Percentiles rank a stretch among this genome's conserved stretches.
These are phyloP conservation scores for Aegithalos caudatus DNA, from an alignment of 2,113 vertebrate species.

Conservation along the genomic window DNA sequence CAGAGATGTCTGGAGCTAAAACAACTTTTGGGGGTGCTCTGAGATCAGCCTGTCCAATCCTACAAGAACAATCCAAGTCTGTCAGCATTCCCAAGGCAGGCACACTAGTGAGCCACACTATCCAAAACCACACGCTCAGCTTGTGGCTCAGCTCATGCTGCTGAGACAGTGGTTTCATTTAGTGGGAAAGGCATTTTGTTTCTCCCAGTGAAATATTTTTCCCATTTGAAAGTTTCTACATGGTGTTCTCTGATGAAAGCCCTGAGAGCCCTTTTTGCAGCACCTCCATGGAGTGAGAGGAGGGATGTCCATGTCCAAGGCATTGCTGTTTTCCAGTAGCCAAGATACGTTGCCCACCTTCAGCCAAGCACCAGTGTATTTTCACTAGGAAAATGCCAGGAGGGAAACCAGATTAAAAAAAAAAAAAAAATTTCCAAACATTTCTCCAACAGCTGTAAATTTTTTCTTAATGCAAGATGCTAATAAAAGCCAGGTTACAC, in stretches of 20 bases:
- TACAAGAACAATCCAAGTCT: not conserved
- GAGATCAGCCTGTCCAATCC: not conserved
- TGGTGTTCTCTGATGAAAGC: not conserved
- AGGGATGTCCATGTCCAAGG: not conserved
- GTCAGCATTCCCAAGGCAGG: not conserved
- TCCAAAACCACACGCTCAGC: not conserved
- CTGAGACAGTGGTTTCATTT: not conserved
- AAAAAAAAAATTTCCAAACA: conserved; percentile 25
- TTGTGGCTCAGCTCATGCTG: not conserved
- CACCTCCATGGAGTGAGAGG: not conserved
- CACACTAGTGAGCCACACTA: not conserved
- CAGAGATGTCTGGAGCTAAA: not conserved
- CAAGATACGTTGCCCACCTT: not conserved
- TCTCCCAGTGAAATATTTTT: not conserved
- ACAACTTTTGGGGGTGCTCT: not conserved
- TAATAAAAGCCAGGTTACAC: conserved; percentile 79
- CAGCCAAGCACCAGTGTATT: not conserved
- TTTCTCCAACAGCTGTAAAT: conserved; percentile 65
- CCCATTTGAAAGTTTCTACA: not conserved
- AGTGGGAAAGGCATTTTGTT: conserved; percentile 3
- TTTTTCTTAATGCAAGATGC: conserved; percentile 53
- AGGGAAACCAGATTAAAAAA: conserved; percentile 33
- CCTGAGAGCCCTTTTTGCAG: not conserved
- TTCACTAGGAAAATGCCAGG: not conserved
- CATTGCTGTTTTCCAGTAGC: not conserved